A percentile compares a stretch with the other conserved stretches of the same genome.
phyloP scores from a whole-genome alignment of 2,797 vertebrate species.

The Enteromius radiatus region DNA sequence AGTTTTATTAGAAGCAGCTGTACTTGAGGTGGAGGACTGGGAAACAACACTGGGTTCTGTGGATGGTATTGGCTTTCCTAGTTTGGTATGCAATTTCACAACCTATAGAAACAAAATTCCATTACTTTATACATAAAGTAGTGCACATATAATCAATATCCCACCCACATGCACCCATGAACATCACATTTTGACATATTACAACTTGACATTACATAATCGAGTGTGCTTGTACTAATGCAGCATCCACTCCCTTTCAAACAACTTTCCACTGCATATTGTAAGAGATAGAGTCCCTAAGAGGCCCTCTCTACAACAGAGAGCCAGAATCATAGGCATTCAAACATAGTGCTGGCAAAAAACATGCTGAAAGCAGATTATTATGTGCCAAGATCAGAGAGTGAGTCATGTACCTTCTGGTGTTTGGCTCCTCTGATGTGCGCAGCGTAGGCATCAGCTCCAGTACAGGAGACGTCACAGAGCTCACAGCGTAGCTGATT shows the following conservation, averaged over 20 bases:
- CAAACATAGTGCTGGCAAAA: constrained; percentile 20
- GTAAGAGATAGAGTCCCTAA: not conserved
- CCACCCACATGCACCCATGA: not conserved
- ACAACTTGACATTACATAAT: not conserved
- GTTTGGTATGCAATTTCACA: constrained; percentile 97
- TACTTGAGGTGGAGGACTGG: constrained; percentile 85
- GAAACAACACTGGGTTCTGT: constrained; percentile 95
- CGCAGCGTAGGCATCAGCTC: constrained; percentile 94
- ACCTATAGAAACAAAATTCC: constrained; percentile 75
- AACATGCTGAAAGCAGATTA: constrained; percentile 1
- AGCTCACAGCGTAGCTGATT: constrained; percentile 98
- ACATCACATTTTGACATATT: not conserved
- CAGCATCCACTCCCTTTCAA: not conserved
- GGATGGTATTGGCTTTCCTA: constrained; percentile 97
- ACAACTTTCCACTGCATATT: not conserved
- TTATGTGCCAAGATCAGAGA: constrained; percentile 6
- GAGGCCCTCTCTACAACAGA: not conserved
- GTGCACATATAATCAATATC: not conserved
- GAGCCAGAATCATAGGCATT: not conserved
- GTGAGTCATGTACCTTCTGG: constrained; percentile 86
- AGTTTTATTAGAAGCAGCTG: constrained; percentile 84
- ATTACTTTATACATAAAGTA: not conserved
- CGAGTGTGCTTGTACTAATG: not conserved
- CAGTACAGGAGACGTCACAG: constrained; percentile 96
- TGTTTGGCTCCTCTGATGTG: constrained; percentile 98